Evolutionary conservation across 2,113 vertebrate species (phyloP), one percentile per base, ranked within the genome.

Genomic region (Leuciscus idus): DNA sequence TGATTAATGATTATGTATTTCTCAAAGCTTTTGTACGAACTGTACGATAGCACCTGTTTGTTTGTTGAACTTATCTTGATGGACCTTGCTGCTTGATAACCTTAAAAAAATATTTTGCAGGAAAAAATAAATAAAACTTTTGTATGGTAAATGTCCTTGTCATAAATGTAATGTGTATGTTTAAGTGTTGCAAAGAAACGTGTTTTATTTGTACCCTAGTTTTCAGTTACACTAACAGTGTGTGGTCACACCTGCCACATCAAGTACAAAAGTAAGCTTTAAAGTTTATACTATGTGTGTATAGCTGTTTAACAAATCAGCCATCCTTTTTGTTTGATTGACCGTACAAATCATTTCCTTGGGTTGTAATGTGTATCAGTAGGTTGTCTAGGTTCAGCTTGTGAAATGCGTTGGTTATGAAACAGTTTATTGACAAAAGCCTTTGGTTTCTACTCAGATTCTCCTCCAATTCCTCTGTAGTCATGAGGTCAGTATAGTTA

Each of bases 381-480:
- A 33, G 77, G 19, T 80, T 39, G 77, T 80, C 19, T 61, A 17
- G 48, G 33, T 61, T 80, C 57, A 80, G 30, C 30, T 39, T 39
- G 55, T 80, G 52, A 36, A 61, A 46, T 57, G 19, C 4, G 15
- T 15, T 33, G 19, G 23, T 68, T 81, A 10, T 83, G 46, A 83
- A 72, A 30, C 28, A 23, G 50, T 74, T 75, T 61, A 84, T 61
- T 59, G 55, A 75, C 83, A 61, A 59, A 72, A 55, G 33, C 39
- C 21, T 59, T 39, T 70, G 21, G 62, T 57, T 59, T 84, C 82
- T 73, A 59, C 77, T 46, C 36, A 61, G 52, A 36, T 46, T 80
- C 6, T 21, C 50, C 55, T 61, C 66, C 28, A 59, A 59, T 74
- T 81, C 68, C 78, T 74, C 36, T 73, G 52, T 81, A 73, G 84